Evolutionary conservation across 1,140 invertebrate genomes (phyloP).

Genomic region (Listronotus oregonensis): DNA sequence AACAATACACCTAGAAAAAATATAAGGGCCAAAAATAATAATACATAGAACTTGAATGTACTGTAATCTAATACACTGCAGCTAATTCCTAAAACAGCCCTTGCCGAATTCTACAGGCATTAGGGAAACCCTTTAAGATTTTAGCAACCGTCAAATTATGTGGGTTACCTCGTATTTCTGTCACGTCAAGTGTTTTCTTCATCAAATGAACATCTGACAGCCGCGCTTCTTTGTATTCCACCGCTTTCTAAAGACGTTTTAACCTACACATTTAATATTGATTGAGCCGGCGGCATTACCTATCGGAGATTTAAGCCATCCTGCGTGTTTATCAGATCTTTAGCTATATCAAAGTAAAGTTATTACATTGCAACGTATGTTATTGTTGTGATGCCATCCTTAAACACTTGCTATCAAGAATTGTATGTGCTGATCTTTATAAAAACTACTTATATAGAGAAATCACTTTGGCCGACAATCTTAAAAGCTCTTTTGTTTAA

Average conservation of each 20-base stretch:
- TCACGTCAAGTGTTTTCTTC: slow-evolving; percentile 22
- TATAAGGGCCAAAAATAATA: too few relatives aligned
- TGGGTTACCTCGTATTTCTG: slow-evolving; percentile 12
- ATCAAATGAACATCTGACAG: slow-evolving; percentile 27
- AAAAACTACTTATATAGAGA: neutral
- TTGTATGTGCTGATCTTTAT: slow-evolving; percentile 5
- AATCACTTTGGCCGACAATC: slow-evolving; percentile 25
- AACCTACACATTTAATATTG: slow-evolving; percentile 35
- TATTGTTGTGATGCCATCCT: slow-evolving; percentile 36
- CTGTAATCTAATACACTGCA: too few relatives aligned
- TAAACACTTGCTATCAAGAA: slow-evolving; percentile 19
- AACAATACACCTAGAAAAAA: too few relatives aligned
- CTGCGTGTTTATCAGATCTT: slow-evolving; percentile 25
- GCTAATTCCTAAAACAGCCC: neutral
- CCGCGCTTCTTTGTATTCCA: slow-evolving; percentile 11
- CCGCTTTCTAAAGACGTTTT: slow-evolving; percentile 35
- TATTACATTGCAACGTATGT: slow-evolving; percentile 13
- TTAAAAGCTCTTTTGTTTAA: slow-evolving; percentile 25
- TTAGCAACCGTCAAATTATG: slow-evolving; percentile 12
- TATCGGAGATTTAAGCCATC: slow-evolving; percentile 29
- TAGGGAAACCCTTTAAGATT: slow-evolving; percentile 9
- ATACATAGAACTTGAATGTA: too few relatives aligned
- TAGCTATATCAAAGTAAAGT: slow-evolving; percentile 15
- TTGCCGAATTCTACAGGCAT: neutral
- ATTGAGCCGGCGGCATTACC: slow-evolving; percentile 19